Evolutionary conservation across 2,888 invertebrate genomes (phyloP).

Genomic region (Eupithecia pulchellata): DNA sequence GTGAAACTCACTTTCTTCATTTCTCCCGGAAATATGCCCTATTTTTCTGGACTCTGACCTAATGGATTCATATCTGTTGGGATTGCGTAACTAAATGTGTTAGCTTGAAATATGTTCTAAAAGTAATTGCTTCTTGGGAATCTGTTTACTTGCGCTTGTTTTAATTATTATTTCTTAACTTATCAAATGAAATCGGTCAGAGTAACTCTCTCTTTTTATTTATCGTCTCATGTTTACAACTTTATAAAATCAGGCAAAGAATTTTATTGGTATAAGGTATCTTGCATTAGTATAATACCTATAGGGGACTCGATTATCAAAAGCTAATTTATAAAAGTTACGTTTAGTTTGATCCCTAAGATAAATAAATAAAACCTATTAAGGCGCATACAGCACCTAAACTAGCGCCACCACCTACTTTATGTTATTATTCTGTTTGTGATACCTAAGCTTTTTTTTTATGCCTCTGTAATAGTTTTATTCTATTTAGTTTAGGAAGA

Average conservation of each 20-base stretch:
- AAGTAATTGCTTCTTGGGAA: slow-evolving; percentile 12
- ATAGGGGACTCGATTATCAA: neutral
- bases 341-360: too few relatives aligned
- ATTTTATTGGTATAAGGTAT: neutral
- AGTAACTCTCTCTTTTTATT: neutral
- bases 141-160: neutral
- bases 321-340: neutral
- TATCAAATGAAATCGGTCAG: neutral
- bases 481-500: too few relatives aligned
- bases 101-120: neutral
- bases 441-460: too few relatives aligned
- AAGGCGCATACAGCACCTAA: too few relatives aligned
- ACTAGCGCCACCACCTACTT: too few relatives aligned
- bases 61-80: slow-evolving; percentile 22
- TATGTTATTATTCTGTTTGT: too few relatives aligned
- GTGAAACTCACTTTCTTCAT: slow-evolving; percentile 75
- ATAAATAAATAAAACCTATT: too few relatives aligned
- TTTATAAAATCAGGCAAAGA: neutral
- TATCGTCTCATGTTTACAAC: too few relatives aligned
- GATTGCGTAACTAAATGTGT: slow-evolving; percentile 23
- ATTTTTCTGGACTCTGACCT: slow-evolving; percentile 48
- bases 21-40: slow-evolving; percentile 51
- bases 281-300: too few relatives aligned
- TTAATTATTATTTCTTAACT: neutral
- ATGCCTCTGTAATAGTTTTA: too few relatives aligned